Percentiles rank a stretch among this genome's conserved stretches.
phyloP scores from a whole-genome alignment of 2,797 vertebrate genomes.

The Hypotaenidia okinawae region DNA sequence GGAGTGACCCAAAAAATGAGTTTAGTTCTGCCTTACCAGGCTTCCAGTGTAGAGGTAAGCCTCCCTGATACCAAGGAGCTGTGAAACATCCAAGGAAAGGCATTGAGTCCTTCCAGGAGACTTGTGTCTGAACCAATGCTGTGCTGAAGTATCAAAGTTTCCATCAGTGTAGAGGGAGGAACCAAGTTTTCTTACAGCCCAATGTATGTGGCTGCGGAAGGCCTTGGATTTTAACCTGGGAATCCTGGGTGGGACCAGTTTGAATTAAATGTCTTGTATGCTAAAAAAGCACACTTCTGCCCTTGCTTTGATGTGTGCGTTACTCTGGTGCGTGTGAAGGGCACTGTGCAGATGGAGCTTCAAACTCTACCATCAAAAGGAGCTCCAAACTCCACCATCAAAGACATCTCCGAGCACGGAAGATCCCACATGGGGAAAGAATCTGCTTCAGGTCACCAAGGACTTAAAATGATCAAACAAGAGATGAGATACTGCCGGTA shows the following conservation, averaged over 20 bases:
- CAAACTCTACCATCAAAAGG: background rate
- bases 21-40: background rate
- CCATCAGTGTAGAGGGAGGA: background rate
- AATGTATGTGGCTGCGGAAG: background rate
- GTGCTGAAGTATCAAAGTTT: background rate
- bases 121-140: background rate
- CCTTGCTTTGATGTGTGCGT: background rate
- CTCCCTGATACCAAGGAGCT: background rate
- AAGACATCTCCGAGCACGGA: background rate
- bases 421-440: background rate
- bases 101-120: accelerated
- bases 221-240: background rate
- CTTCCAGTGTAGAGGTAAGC: background rate
- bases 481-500: background rate
- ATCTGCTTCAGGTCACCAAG: background rate
- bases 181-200: background rate
- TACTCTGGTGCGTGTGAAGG: background rate
- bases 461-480: background rate
- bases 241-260: background rate
- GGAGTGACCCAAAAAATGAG: background rate
- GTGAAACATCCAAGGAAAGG: background rate
- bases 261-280: accelerated
- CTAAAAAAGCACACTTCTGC: background rate
- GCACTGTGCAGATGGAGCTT: background rate
- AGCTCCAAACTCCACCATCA: background rate